phyloP scores from a whole-genome alignment of 2,888 invertebrate genomes.

The Drosophila aldrichi region DNA sequence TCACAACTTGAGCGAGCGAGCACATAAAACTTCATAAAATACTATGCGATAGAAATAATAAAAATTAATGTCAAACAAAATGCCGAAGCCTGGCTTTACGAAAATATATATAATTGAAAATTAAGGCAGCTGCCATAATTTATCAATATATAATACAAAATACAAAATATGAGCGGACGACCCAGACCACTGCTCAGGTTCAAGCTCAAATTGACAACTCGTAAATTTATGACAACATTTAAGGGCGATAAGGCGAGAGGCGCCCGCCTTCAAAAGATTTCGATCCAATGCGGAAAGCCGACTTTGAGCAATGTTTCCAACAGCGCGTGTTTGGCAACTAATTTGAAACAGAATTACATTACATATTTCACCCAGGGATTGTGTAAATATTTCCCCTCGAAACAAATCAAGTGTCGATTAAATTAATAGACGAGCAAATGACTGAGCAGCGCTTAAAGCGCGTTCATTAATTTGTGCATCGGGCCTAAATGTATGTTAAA shows the following conservation, averaged over 20 bases:
- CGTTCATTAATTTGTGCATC: constrained; percentile 48
- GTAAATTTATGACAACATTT: constrained; percentile 69
- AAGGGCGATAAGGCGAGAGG: constrained; percentile 55
- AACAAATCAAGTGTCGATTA: constrained; percentile 69
- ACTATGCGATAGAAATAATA: constrained; percentile 37
- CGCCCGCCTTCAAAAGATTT: constrained; percentile 27
- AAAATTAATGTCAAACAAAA: constrained; percentile 36
- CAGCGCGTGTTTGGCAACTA: constrained; percentile 38
- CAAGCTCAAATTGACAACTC: constrained; percentile 62
- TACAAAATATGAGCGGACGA: constrained; percentile 45
- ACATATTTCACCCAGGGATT: constrained; percentile 59
- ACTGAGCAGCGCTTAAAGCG: constrained; percentile 41
- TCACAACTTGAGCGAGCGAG: background rate
- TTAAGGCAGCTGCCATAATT: constrained; percentile 42
- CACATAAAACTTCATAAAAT: constrained; percentile 55
- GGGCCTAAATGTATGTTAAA: constrained; percentile 25
- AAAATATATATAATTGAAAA: constrained; percentile 42
- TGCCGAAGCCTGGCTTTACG: constrained; percentile 6
- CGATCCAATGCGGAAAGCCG: constrained; percentile 15
- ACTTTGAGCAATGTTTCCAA: constrained; percentile 5
- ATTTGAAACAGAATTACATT: constrained; percentile 70
- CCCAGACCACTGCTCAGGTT: constrained; percentile 49
- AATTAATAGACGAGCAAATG: constrained; percentile 52
- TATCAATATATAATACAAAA: constrained; percentile 42
- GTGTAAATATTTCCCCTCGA: constrained; percentile 48